phyloP scores from a whole-genome alignment of 2,797 vertebrate species.

The Neoniphon sammara region DNA sequence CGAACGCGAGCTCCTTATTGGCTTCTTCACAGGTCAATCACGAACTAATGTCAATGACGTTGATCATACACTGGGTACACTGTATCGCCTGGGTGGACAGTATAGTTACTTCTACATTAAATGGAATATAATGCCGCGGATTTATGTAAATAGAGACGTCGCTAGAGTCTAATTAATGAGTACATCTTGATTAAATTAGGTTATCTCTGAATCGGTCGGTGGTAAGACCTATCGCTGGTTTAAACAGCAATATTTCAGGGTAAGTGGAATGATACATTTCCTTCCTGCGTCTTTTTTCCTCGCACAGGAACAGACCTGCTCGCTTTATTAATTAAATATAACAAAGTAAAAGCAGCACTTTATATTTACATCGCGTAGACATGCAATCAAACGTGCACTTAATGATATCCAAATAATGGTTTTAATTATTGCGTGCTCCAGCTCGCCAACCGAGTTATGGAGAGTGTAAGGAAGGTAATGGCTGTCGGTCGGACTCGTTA shows the following conservation, averaged over 20 bases:
- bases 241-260: constrained; percentile 79
- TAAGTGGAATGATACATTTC: constrained; percentile 85
- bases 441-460: constrained; percentile 59
- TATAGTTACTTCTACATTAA: constrained; percentile 82
- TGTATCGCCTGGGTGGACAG: constrained; percentile 80
- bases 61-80: constrained; percentile 70
- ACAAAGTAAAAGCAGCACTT: constrained; percentile 33
- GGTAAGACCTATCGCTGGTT: constrained; percentile 46
- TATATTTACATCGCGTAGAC: background rate
- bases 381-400: background rate
- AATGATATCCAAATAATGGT: constrained; percentile 21
- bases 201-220: constrained; percentile 30
- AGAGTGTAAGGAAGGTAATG: constrained; percentile 79
- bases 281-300: constrained; percentile 83
- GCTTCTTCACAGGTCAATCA: constrained; percentile 58
- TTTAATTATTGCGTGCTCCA: constrained; percentile 58
- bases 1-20: constrained; percentile 66
- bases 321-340: constrained; percentile 58
- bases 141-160: constrained; percentile 68
- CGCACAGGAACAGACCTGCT: constrained; percentile 55
- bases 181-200: constrained; percentile 41
- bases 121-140: constrained; percentile 77
- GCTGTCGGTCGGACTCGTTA: constrained; percentile 80
- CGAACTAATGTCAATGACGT: constrained; percentile 77
- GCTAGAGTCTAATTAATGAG: constrained; percentile 49